Percentiles rank a stretch among this genome's conserved stretches.
Evolutionary conservation across 2,113 vertebrate genomes (phyloP).

Genomic region (Nerophis ophidion): DNA sequence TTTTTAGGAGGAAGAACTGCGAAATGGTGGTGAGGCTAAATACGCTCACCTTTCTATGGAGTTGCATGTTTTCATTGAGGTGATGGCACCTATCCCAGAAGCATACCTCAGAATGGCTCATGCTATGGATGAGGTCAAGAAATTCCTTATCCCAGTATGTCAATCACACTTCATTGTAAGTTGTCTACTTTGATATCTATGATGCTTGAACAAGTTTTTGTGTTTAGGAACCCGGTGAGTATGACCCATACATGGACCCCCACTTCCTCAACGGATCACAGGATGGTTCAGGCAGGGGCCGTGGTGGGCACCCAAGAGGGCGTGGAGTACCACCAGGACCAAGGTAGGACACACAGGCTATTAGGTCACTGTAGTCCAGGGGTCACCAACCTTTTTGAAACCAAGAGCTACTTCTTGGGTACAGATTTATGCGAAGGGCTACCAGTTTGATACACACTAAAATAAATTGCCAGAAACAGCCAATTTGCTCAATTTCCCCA

Average conservation of each 20-base stretch:
- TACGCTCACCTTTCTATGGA: constrained; percentile 93
- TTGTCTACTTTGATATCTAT: not conserved
- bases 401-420: no score
- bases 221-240: constrained; percentile 82
- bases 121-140: constrained; percentile 98
- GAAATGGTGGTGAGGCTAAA: constrained; percentile 91
- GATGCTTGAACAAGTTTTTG: not conserved
- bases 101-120: constrained; percentile 94
- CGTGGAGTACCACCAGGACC: constrained; percentile 84
- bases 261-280: constrained; percentile 91
- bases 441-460: no score
- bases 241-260: constrained; percentile 89
- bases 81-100: constrained; percentile 91
- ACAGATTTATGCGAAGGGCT: no score
- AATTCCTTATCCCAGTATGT: constrained; percentile 89
- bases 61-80: constrained; percentile 93
- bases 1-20: constrained; percentile 87
- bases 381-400: no score
- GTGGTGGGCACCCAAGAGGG: constrained; percentile 81
- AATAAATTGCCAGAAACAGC: no score
- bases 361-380: not conserved
- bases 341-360: constrained; percentile 62
- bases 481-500: no score
- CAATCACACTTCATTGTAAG: not conserved
- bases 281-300: constrained; percentile 74